A percentile compares a stretch with the other conserved stretches of the same genome.
These are phyloP conservation scores for Lepus timidus DNA, from an alignment of 2,113 vertebrate genomes.

Conservation along the genomic window DNA sequence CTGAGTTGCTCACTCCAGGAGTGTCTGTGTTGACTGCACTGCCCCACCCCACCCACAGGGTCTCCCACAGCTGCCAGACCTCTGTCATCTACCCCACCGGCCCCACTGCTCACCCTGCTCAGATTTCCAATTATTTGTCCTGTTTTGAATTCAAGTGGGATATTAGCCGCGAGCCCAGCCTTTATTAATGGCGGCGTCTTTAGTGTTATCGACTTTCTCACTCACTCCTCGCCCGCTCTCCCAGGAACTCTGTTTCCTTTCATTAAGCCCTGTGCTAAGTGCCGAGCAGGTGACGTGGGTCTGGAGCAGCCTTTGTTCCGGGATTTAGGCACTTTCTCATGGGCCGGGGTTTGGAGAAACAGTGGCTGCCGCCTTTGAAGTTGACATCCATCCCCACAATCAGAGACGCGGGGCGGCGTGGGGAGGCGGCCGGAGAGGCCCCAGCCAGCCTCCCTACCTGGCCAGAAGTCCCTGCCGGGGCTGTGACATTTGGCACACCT, in stretches of 20 bases:
- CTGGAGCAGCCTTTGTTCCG: slow-evolving; percentile 77
- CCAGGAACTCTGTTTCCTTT: slow-evolving; percentile 76
- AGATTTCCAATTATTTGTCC: slow-evolving; percentile 83
- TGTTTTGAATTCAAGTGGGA: slow-evolving; percentile 82
- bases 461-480: not conserved
- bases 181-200: slow-evolving; percentile 78
- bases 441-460: slow-evolving; percentile 44
- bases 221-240: slow-evolving; percentile 66
- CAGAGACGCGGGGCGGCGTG: not conserved
- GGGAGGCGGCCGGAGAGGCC: not conserved
- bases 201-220: slow-evolving; percentile 75
- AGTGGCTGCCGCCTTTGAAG: slow-evolving; percentile 75
- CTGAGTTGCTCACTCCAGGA: not conserved
- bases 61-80: slow-evolving; percentile 78
- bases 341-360: slow-evolving; percentile 43
- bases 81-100: slow-evolving; percentile 76
- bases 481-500: not conserved
- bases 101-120: slow-evolving; percentile 71
- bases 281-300: slow-evolving; percentile 76
- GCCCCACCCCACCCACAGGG: not conserved
- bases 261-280: slow-evolving; percentile 81
- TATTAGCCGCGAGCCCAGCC: slow-evolving; percentile 67
- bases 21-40: not conserved
- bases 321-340: slow-evolving; percentile 70
- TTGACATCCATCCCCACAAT: slow-evolving; percentile 78